Percentiles rank a stretch among this genome's conserved stretches.
Conservation (phyloP, 2,888 invertebrate genomes). For the Chrysolina haemoptera region DNA sequence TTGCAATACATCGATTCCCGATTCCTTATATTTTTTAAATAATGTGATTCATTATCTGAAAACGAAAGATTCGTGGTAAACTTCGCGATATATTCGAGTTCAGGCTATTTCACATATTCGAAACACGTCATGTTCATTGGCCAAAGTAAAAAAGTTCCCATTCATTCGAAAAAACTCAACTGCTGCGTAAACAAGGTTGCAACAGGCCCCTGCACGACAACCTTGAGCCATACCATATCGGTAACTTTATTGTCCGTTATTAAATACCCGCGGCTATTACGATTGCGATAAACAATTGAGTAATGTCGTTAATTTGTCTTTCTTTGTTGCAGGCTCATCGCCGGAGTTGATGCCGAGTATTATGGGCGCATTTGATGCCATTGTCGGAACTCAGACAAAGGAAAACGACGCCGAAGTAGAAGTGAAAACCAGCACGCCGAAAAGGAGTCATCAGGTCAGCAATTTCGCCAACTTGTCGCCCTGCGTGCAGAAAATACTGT, state of each 20-base stretch:
- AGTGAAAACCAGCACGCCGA: conserved; percentile 56
- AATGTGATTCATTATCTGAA: neutral
- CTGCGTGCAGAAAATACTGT: conserved; percentile 76
- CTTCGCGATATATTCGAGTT: neutral
- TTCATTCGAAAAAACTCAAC: conserved; percentile 1
- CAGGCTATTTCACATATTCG: neutral
- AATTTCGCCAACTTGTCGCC: conserved; percentile 75
- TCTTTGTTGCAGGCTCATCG: conserved; percentile 81
- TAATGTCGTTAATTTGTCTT: conserved; percentile 35
- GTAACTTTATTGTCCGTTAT: conserved; percentile 42
- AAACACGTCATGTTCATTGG: neutral
- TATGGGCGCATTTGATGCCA: conserved; percentile 89
- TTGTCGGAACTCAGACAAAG: conserved; percentile 71
- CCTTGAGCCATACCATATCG: conserved; percentile 46
- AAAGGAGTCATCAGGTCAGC: conserved; percentile 65
- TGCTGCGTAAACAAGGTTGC: conserved; percentile 36
- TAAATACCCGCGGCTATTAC: conserved; percentile 38
- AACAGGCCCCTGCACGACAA: conserved; percentile 34
- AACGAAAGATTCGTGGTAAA: neutral
- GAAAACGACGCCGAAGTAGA: conserved; percentile 48
- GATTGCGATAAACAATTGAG: conserved; percentile 37
- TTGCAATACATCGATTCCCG: neutral
- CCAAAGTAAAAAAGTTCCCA: neutral
- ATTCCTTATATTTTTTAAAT: neutral
- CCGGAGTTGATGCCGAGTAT: conserved; percentile 89